These are phyloP conservation scores for Drosophila peninsularis DNA, from an alignment of 2,888 invertebrate species.

Conservation along the genomic window DNA sequence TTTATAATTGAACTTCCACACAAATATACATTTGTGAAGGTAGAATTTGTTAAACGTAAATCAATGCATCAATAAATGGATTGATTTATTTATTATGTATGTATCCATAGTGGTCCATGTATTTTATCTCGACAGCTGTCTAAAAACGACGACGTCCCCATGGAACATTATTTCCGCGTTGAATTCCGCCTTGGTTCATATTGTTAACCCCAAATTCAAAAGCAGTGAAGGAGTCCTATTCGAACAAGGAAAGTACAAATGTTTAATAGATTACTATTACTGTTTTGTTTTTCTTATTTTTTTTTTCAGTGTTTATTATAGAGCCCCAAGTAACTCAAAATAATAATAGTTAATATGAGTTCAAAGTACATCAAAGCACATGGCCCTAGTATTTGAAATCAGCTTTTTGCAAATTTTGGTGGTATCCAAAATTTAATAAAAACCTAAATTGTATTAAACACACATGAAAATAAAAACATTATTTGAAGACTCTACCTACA, in stretches of 20 bases:
- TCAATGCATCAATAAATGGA: conserved; percentile 1
- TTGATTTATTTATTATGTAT: conserved; percentile 1
- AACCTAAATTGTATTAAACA: too few species aligned
- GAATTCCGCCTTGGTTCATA: conserved; percentile 83
- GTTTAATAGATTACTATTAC: conserved; percentile 66
- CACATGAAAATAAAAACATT: too few species aligned
- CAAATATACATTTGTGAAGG: conserved; percentile 23
- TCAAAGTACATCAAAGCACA: too few species aligned
- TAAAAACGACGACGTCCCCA: conserved; percentile 85
- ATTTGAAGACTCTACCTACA: too few species aligned
- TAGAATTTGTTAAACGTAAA: conserved; percentile 20
- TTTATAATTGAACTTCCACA: conserved; percentile 5
- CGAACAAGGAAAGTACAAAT: conserved; percentile 68
- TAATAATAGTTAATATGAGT: not conserved
- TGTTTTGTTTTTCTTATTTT: conserved; percentile 22
- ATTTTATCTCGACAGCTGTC: conserved; percentile 31
- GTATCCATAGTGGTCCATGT: conserved; percentile 2
- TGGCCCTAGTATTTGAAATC: too few species aligned
- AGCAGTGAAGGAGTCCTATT: conserved; percentile 83
- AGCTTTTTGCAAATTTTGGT: too few species aligned
- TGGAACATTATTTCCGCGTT: conserved; percentile 82
- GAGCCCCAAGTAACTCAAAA: not conserved
- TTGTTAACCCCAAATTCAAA: conserved; percentile 84
- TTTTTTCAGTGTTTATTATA: not conserved
- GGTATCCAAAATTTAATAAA: too few species aligned